These are phyloP conservation scores for Metallyticus violacea DNA, from an alignment of 2,888 invertebrate genomes.

Conservation along the genomic window DNA sequence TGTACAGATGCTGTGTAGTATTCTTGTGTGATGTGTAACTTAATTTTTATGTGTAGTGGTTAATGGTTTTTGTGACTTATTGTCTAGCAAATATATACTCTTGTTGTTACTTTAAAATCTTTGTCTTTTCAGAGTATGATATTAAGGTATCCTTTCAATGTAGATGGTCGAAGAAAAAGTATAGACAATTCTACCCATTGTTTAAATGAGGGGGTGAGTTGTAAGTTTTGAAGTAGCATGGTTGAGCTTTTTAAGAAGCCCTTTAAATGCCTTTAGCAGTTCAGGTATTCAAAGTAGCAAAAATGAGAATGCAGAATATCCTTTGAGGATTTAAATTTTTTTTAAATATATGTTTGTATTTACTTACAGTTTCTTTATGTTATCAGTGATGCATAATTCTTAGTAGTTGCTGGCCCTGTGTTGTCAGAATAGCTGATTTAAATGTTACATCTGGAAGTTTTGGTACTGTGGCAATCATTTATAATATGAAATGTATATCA, in stretches of 20 bases:
- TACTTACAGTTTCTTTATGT: neutral
- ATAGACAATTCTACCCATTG: slow-evolving; percentile 32
- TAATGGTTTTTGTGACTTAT: neutral
- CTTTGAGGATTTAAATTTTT: neutral
- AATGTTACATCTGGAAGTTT: neutral
- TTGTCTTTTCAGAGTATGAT: slow-evolving; percentile 34
- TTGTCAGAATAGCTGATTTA: neutral
- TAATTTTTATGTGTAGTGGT: neutral
- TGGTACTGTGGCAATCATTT: neutral
- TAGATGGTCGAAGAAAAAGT: slow-evolving; percentile 31
- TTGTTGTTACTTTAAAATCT: slow-evolving; percentile 1
- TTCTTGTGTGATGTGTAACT: neutral
- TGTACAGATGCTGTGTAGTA: neutral
- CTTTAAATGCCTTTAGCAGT: neutral
- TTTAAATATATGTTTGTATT: neutral
- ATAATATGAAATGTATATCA: neutral
- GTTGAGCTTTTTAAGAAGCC: neutral
- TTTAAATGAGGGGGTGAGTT: slow-evolving; percentile 36
- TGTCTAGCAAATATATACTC: neutral
- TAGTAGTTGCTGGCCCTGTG: neutral
- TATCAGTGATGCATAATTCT: neutral
- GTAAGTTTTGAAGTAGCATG: neutral
- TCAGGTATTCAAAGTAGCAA: neutral
- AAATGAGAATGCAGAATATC: neutral
- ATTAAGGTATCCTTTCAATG: slow-evolving; percentile 26